Evolutionary conservation across 2,888 invertebrate genomes (phyloP), one percentile per base, ranked within the genome.

Genomic region (Linhomoeus sp.): DNA sequence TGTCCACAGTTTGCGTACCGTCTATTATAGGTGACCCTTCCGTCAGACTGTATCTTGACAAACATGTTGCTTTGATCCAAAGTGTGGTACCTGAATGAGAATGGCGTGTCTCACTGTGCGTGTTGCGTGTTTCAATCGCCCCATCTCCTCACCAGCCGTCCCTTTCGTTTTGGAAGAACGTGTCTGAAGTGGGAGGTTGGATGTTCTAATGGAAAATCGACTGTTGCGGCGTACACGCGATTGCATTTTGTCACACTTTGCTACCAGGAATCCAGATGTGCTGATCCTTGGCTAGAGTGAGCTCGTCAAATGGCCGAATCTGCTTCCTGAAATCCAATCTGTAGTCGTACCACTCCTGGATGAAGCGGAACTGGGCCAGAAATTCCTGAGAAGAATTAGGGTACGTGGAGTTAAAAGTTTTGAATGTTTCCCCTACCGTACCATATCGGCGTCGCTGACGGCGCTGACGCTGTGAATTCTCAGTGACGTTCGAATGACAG

Each of bases 191-290:
- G n/a, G n/a, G n/a, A n/a, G n/a, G n/a, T n/a, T n/a, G n/a, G n/a
- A n/a, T n/a, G n/a, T n/a, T n/a, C n/a, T n/a, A n/a, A n/a, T n/a
- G n/a, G n/a, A n/a, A n/a, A n/a, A n/a, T n/a, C n/a, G n/a, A n/a
- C n/a, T n/a, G n/a, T n/a, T n/a, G n/a, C n/a, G n/a, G n/a, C n/a
- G n/a, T n/a, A n/a, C n/a, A n/a, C n/a, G n/a, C n/a, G n/a, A n/a
- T n/a, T 50, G 57, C 57, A 1, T 57, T 58, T 47, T 58, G 57
- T 1, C n/a, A n/a, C n/a, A n/a, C n/a, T n/a, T n/a, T n/a, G n/a
- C n/a, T n/a, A n/a, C n/a, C n/a, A n/a, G 62, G 61, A 39, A 60
- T 58, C 62, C 62, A 62, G 9, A 61, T 51, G 5, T 49, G 47
- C 45, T 59, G 60, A 43, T 63, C 59, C 19, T 52, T 44, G 1